Percentiles rank a stretch among this genome's conserved stretches.
phyloP scores from a whole-genome alignment of 2,113 vertebrate genomes.

The Gymnogyps californianus region DNA sequence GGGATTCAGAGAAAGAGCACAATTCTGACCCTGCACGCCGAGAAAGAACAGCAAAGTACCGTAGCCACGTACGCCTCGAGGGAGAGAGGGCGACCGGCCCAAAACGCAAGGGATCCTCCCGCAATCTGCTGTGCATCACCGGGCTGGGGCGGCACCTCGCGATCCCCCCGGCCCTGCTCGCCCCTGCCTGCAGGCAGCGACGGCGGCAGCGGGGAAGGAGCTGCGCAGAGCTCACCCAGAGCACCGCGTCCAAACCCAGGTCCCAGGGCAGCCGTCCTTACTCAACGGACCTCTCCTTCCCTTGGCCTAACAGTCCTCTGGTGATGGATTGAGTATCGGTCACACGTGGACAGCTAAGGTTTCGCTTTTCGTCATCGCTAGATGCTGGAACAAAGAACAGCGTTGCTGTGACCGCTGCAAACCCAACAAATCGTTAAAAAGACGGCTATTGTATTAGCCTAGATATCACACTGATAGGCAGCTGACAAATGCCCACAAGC shows the following conservation, averaged over 20 bases:
- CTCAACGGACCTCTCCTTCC: not conserved
- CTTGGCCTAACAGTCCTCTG: not conserved
- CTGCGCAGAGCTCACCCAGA: not conserved
- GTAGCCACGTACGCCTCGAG: rapidly evolving
- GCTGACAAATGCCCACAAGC: not conserved
- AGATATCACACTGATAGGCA: rapidly evolving
- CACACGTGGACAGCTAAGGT: not conserved
- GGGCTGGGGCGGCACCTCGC: rapidly evolving
- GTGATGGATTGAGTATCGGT: rapidly evolving
- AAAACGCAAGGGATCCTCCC: not conserved
- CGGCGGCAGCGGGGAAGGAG: not conserved
- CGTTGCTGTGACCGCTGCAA: rapidly evolving
- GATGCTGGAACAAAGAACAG: not conserved
- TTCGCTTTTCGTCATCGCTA: not conserved
- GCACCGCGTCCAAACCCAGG: not conserved
- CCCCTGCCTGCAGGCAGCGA: not conserved
- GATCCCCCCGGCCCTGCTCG: not conserved
- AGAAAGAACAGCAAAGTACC: not conserved
- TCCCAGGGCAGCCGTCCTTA: not conserved
- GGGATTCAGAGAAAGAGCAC: not conserved
- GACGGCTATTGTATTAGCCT: not conserved
- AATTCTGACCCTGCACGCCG: rapidly evolving
- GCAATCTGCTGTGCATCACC: rapidly evolving
- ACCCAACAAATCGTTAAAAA: not conserved
- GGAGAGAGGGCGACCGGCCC: rapidly evolving